phyloP scores from a whole-genome alignment of 2,113 vertebrate species.

The Hemiscyllium ocellatum region DNA sequence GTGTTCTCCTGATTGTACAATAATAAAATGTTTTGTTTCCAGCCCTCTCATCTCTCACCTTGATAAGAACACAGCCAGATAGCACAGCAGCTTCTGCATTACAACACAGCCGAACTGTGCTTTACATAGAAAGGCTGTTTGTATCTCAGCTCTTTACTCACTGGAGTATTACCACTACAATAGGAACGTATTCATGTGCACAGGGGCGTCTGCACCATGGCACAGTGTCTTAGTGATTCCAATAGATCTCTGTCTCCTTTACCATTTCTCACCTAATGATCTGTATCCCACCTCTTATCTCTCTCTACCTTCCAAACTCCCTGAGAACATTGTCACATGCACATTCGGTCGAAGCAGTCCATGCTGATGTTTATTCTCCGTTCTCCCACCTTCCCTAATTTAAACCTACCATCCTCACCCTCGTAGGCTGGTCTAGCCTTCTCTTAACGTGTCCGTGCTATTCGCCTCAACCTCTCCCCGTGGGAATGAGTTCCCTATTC shows the following conservation, averaged over 20 bases:
- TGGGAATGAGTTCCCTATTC: neutral
- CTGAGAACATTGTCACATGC: neutral
- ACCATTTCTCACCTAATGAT: neutral
- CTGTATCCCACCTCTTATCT: neutral
- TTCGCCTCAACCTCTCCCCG: neutral
- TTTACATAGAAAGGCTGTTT: neutral
- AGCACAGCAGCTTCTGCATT: neutral
- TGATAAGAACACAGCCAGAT: neutral
- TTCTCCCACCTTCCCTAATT: no score
- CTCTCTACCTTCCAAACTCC: neutral
- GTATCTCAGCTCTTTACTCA: neutral
- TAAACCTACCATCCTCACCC: no score
- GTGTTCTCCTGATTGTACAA: neutral
- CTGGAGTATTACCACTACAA: neutral
- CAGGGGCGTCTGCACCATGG: neutral
- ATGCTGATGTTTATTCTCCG: no score
- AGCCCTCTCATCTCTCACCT: neutral
- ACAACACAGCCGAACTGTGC: neutral
- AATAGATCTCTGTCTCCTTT: neutral
- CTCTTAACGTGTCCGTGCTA: no score
- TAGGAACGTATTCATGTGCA: neutral
- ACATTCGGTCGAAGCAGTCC: neutral
- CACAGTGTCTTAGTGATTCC: neutral
- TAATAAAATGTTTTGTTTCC: neutral
- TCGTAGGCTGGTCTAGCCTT: no score